Evolutionary conservation across 1,140 invertebrate species (phyloP).

Genomic region (Scaptodrosophila lebanonensis): DNA sequence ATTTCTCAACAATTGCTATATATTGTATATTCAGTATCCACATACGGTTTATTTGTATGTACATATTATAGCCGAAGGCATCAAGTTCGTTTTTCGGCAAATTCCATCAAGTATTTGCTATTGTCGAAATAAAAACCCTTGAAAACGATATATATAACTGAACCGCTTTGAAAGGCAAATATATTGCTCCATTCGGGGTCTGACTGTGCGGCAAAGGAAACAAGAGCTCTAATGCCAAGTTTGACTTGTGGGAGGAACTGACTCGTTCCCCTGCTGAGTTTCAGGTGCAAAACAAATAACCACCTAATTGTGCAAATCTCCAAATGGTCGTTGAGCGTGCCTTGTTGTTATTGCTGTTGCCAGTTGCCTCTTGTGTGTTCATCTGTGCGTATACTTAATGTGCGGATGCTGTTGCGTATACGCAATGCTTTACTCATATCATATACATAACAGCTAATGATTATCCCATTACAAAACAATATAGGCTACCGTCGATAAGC

Average conservation of each 20-base stretch:
- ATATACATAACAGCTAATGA: background rate
- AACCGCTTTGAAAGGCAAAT: too few relatives aligned
- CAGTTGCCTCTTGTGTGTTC: conserved; percentile 9
- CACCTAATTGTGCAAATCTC: conserved; percentile 60
- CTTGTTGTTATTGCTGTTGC: conserved; percentile 16
- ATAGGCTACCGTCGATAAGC: conserved; percentile 97
- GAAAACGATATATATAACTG: too few relatives aligned
- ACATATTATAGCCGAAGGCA: too few relatives aligned
- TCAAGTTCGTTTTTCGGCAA: too few relatives aligned
- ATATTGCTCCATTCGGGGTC: too few relatives aligned
- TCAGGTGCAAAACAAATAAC: conserved; percentile 38
- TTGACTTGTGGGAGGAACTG: conserved; percentile 1
- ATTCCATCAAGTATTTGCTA: too few relatives aligned
- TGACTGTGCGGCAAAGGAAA: too few relatives aligned
- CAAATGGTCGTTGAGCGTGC: conserved; percentile 43
- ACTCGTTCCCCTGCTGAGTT: conserved; percentile 24
- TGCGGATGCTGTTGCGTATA: conserved; percentile 24
- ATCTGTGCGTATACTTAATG: conserved; percentile 8
- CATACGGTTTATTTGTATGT: too few relatives aligned
- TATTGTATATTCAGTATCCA: too few relatives aligned
- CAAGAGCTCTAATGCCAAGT: too few relatives aligned
- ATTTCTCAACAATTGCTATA: too few relatives aligned
- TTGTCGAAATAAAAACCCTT: too few relatives aligned
- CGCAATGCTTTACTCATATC: conserved; percentile 14
- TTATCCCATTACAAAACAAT: conserved; percentile 47